These are phyloP conservation scores for Protobothrops flavoviridis DNA, from an alignment of 2,113 vertebrate genomes.

Conservation along the genomic window DNA sequence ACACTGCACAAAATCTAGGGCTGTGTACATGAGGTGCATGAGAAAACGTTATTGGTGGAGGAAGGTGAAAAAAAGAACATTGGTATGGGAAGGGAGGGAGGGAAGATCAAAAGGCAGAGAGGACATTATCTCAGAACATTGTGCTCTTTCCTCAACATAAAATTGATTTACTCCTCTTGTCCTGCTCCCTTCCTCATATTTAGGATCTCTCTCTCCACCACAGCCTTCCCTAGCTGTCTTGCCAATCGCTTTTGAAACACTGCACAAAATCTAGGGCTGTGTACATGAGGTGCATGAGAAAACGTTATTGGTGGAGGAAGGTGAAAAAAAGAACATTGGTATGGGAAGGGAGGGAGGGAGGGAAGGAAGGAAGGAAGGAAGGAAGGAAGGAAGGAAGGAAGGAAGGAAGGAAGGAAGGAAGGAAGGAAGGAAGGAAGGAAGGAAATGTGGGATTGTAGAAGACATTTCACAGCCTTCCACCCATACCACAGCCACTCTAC, in stretches of 20 bases:
- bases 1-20: constrained; percentile 64
- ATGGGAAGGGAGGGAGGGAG: background rate
- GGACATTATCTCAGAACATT: background rate
- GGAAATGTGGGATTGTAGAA: too few species aligned
- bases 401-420: too few species aligned
- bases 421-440: background rate
- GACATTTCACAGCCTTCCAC: too few species aligned
- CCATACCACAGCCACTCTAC: too few species aligned
- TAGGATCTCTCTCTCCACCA: constrained; percentile 33
- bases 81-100: background rate
- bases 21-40: constrained; percentile 25
- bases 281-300: constrained; percentile 17
- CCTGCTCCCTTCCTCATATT: background rate
- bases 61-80: background rate
- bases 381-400: too few species aligned
- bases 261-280: constrained; percentile 63
- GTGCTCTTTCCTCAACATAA: constrained; percentile 7
- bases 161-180: constrained; percentile 39
- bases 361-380: background rate
- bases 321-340: too few species aligned
- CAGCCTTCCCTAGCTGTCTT: constrained; percentile 45
- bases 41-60: background rate
- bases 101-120: background rate
- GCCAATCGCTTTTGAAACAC: constrained; percentile 68
- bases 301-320: background rate